phyloP scores from a whole-genome alignment of 2,888 invertebrate species.

The Antitype chi region DNA sequence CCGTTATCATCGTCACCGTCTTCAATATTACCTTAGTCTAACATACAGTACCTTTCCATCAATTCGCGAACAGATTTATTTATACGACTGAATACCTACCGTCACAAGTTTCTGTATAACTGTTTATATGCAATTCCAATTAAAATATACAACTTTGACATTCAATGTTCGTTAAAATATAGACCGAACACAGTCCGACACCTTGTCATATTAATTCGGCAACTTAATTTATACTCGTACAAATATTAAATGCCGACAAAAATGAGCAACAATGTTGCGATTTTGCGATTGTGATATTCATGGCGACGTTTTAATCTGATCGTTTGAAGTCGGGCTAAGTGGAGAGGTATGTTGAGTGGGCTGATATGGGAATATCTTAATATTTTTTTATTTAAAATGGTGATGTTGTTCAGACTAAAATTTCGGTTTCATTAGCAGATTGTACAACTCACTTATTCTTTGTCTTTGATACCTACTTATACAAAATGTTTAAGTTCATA shows the following conservation, averaged over 20 bases:
- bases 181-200: slow-evolving; percentile 61
- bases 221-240: slow-evolving; percentile 77
- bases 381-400: not conserved
- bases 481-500: not conserved
- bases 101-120: slow-evolving; percentile 3
- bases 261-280: slow-evolving; percentile 78
- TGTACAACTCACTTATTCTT: not conserved
- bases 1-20: not conserved
- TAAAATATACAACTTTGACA: slow-evolving; percentile 52
- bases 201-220: slow-evolving; percentile 79
- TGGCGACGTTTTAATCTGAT: slow-evolving; percentile 77
- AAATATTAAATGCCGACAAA: slow-evolving; percentile 72
- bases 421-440: not conserved
- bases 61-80: not conserved
- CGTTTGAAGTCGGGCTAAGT: slow-evolving; percentile 56
- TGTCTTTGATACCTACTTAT: not conserved
- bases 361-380: not conserved
- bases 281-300: slow-evolving; percentile 79
- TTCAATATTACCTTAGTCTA: not conserved
- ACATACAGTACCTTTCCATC: not conserved
- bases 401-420: not conserved
- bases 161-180: slow-evolving; percentile 48
- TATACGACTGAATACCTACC: slow-evolving; percentile 13
- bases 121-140: slow-evolving; percentile 33
- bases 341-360: slow-evolving; percentile 20